Evolutionary conservation across 2,797 vertebrate genomes (phyloP), one percentile per base, ranked within the genome.

Genomic region (Etheostoma nigrum): DNA sequence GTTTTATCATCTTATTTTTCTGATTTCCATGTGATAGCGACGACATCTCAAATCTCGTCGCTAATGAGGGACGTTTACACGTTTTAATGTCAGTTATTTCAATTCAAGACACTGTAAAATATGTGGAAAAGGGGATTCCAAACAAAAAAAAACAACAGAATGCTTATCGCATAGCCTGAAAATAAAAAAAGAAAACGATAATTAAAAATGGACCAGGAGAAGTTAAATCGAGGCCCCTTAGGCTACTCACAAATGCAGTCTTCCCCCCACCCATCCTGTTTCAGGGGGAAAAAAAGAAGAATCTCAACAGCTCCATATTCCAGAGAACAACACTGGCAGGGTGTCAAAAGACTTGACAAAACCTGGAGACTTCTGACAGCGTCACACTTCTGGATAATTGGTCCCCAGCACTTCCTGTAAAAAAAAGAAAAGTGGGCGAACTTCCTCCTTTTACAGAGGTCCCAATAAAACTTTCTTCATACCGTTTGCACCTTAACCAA

Each of bases 1-100:
- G 95, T 96, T 96, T 97, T 94, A 95, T 95, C 93, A 93, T 94
- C 91, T 92, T 93, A 91, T 97, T 96, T 95, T 96, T 96, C 95
- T 94, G 96, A 96, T 97, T 96, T 93, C 92, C 89, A 88, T 94
- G 96, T 95, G 95, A 97, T 96, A 93, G 92, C 88, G 49, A 88
- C 85, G 86, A 92, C 90, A 86, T 92, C 94, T 92, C 83, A 51
- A 92, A 90, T 90, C 90, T 89, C 88, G 92, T 92, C 87, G 63
- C 93, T 93, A 93, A 93, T 94, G 92, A 93, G 94, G 94, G 94
- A 96, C 96, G 95, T 95, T 96, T 95, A 94, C 90, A 82, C 71
- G 33, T 88, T 92, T 90, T 92, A 89, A 90, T 93, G 90, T 92
- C 84, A 83, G 89, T 91, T 92, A 89, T 91, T 93, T 92, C 85